Base-by-base conservation (phyloP, 2,888 invertebrate species). In the Chymomyza fuscimana region DNA sequence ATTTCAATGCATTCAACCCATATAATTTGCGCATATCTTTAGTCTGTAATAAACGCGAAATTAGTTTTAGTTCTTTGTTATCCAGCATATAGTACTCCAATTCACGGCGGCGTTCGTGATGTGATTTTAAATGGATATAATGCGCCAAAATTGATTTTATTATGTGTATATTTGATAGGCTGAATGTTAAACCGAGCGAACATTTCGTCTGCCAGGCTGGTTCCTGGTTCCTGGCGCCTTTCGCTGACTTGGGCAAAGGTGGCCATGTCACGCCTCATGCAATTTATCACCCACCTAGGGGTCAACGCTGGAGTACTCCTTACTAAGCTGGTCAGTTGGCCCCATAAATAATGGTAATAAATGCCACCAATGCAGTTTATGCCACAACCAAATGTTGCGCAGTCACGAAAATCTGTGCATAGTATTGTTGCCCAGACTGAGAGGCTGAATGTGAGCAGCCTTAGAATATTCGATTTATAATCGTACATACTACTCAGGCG, bases 11-110 rank as follows among this genome's bases (percentile, higher is more conserved):
- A 54, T 22, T 19, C 54, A 54, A 62, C 69, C 74, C 69, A 73
- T 80, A 67, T 78, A 84, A 81, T 84, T 82, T 82, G 78, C 78
- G 73, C 76, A 77, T 70, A 80, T 74, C 79, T 80, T 69, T 72
- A 61, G 63, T 64, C 73, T 67, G 72, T 72, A 76, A 80, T 78
- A 72, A 76, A 71, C 78, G 73, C 71, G 66, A 80, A 86, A 86
- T 83, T 86, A 74, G 76, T 77, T 81, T 74, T 72, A 76, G 73
- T 70, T 80, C 65, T 74, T 71, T 77, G 63, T 50, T 63, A 4
- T 62, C 25, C 9, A 25, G 25, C 69, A 69, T 64, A 54, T 64
- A n/a, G 7, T 62, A 15, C 22, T 62, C 15, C 19, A 36, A 10
- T 50, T 56, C 36, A n/a, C 1, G 16, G 32, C 36, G 36, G 54